These are phyloP conservation scores for Tupiocoris notatus DNA, from an alignment of 2,888 invertebrate species.

Conservation along the genomic window DNA sequence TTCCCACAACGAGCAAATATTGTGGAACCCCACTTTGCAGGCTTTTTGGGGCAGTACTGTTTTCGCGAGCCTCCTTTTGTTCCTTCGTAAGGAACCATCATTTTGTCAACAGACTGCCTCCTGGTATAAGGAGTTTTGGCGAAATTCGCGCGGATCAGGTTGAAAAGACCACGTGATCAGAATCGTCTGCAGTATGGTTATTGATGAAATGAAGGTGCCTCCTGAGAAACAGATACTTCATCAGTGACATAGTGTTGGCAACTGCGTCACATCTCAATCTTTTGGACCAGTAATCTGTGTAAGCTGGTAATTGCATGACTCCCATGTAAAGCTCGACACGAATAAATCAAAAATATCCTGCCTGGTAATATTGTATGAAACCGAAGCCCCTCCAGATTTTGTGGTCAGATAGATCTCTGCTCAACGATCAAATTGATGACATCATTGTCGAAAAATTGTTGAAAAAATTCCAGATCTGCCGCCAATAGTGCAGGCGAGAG, in stretches of 20 bases:
- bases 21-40: constrained; percentile 5
- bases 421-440: neutral
- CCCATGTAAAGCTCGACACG: neutral
- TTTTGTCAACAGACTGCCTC: neutral
- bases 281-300: neutral
- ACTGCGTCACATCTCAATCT: neutral
- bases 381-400: neutral
- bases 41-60: constrained; percentile 52
- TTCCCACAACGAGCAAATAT: neutral
- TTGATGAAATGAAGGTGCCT: neutral
- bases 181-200: neutral
- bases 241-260: neutral
- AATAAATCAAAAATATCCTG: neutral
- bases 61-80: constrained; percentile 51
- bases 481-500: neutral
- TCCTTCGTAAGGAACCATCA: constrained; percentile 50
- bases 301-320: neutral
- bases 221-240: neutral
- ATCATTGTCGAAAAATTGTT: neutral
- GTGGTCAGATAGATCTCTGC: neutral
- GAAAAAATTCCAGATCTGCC: neutral
- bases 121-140: neutral
- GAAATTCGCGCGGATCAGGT: neutral
- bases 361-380: neutral
- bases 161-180: neutral